Evolutionary conservation across 2,888 invertebrate genomes (phyloP), one percentile per base, ranked within the genome.

Genomic region (Idaea dimidiata): DNA sequence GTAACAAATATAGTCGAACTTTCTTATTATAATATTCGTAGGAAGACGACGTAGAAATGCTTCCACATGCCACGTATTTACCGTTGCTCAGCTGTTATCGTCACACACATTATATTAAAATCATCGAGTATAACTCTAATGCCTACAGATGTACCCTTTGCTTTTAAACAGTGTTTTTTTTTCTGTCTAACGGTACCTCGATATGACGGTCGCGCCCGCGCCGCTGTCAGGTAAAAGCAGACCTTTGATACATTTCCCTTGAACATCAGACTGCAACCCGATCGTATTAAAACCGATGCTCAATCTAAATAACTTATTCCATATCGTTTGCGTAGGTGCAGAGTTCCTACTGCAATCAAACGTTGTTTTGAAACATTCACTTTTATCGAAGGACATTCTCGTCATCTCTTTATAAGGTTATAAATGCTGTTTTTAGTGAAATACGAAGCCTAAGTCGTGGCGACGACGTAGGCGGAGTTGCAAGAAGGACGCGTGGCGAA

Each of bases 141-240:
- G 69, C 66, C 59, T 65, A 67, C 71, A 82, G 77, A 62, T 75
- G 74, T 77, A 82, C 80, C 87, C 85, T 81, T 83, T 82, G 72
- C 78, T 75, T 72, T 71, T 79, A 69, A 80, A 82, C 79, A 76
- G 74, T 70, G 66, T 72, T 75, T 73, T 79, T 82, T 83, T 80
- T 78, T 78, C 67, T 68, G 65, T 66, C 62, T 85, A 85, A 86
- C 84, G 84, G 87, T 83, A 83, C 75, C 62, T 62, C 69, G 74
- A 72, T 73, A 75, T 75, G 70, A 67, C 65, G 75, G 74, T 66
- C 67, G 70, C 68, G 67, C 74, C 68, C 68, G 63, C 74, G 78
- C 87, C 87, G 87, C 87, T 87, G 87, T 84, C 76, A 74, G 81
- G 74, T 78, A 72, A 73, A 76, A 66, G 60, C 62, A 69, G 66